Evolutionary conservation across 2,797 vertebrate species (phyloP), one percentile per base, ranked within the genome.

Genomic region (Pangasius larnaudii): DNA sequence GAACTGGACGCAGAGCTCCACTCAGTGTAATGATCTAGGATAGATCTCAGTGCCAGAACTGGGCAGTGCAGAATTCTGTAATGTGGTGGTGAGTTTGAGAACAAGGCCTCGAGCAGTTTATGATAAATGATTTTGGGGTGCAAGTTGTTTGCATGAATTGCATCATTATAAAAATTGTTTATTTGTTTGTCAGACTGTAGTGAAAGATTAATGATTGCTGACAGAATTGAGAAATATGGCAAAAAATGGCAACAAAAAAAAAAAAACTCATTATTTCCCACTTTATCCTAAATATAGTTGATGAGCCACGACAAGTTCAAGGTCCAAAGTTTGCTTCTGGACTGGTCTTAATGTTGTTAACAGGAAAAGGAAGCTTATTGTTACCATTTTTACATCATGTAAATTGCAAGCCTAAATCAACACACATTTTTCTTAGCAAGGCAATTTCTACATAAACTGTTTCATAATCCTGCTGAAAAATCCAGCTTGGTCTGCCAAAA

Each of bases 1-100:
- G 96, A 96, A 96, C 93, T 91, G 90, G 74, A 93, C 89, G 89
- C 91, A 69, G 18, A 85, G 86, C 86, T 92, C 85, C 84, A 90
- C 92, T 92, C 86, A 61, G 85, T 85, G 56, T 51, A 82, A 75
- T 79, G 65, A 92, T 86, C 91, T 83, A 89, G 85, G 85, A 88
- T 91, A 91, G 87, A 89, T 92, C 92, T 91, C 82, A 88, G 81
- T 91, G 90, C 92, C 91, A 90, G 65, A 83, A 87, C 84, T 88
- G 86, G 39, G 71, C 84, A 77, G 16, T 46, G 71, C 49, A 75
- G 8, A 63, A 8, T 69, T 30, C 63, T 69, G 63, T 36, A 84
- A 84, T 84, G 42, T 30, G 46, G 13, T 74, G 24, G n/a, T 71
- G 87, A 92, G 87, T 27, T 36, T 82, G 59, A 86, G 65, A 51